A percentile compares a stretch with the other conserved stretches of the same genome.
These are phyloP conservation scores for Aromia moschata DNA, from an alignment of 2,888 invertebrate species.

Conservation along the genomic window DNA sequence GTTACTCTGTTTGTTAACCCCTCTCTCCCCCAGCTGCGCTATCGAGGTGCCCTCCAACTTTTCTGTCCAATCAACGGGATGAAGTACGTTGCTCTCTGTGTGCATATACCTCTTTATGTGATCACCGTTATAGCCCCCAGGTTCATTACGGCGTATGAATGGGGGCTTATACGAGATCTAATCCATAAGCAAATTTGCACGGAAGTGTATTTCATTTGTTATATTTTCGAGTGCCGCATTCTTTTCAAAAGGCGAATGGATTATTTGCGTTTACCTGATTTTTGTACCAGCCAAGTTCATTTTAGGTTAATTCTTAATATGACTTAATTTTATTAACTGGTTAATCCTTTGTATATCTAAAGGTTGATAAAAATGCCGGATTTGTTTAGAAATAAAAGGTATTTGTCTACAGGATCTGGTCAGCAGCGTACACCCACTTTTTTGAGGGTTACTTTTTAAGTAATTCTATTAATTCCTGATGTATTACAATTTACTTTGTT, in stretches of 20 bases:
- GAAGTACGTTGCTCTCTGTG: conserved; percentile 32
- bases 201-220: conserved; percentile 41
- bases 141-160: conserved; percentile 43
- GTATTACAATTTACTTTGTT: too few species aligned
- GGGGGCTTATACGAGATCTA: conserved; percentile 40
- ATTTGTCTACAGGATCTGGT: too few species aligned
- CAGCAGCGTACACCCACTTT: too few species aligned
- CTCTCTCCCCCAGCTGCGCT: conserved; percentile 30
- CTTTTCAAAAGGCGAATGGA: conserved; percentile 8
- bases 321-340: too few species aligned
- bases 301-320: too few species aligned
- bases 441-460: too few species aligned
- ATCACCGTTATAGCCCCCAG: conserved; percentile 44
- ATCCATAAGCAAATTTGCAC: conserved; percentile 46
- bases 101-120: conserved; percentile 39
- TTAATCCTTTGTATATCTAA: too few species aligned
- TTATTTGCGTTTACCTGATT: too few species aligned
- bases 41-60: conserved; percentile 30
- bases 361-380: too few species aligned
- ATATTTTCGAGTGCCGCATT: conserved; percentile 30
- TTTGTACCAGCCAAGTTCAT: too few species aligned
- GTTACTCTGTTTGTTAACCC: not conserved
- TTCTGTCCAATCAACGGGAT: conserved; percentile 36
- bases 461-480: too few species aligned
- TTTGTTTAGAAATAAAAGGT: too few species aligned